phyloP scores from a whole-genome alignment of 2,113 vertebrate genomes.

The Synchiropus splendidus region DNA sequence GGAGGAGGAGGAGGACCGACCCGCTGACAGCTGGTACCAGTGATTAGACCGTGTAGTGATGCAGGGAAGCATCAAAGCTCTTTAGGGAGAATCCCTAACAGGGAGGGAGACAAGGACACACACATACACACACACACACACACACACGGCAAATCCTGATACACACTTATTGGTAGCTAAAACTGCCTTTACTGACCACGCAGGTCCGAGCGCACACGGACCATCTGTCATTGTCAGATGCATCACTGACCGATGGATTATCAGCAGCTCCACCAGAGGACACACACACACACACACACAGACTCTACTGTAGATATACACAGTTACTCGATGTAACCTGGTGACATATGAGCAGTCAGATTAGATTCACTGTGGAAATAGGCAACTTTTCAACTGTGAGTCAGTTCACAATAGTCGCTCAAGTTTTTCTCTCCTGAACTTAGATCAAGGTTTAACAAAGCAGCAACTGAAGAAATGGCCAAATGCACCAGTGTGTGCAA shows the following conservation, averaged over 20 bases:
- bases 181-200: slow-evolving; percentile 17
- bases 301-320: no score
- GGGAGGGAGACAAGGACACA: slow-evolving; percentile 24
- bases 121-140: slow-evolving; percentile 16
- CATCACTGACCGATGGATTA: slow-evolving; percentile 35
- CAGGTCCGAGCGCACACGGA: slow-evolving; percentile 11
- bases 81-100: slow-evolving; percentile 53
- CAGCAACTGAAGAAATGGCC: no score
- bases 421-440: no score
- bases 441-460: no score
- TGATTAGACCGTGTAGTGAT: slow-evolving; percentile 50
- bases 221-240: slow-evolving; percentile 46
- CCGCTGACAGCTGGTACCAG: slow-evolving; percentile 65
- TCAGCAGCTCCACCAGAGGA: slow-evolving; percentile 2
- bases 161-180: slow-evolving; percentile 29
- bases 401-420: no score
- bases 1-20: slow-evolving; percentile 27
- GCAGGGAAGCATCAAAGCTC: slow-evolving; percentile 52
- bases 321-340: no score
- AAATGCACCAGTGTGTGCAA: no score
- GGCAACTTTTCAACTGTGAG: no score
- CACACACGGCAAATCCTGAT: slow-evolving; percentile 25
- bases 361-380: no score
- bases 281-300: slow-evolving; percentile 9
- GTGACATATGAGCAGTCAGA: no score